These are phyloP conservation scores for Orestias chungarensis DNA, from an alignment of 2,797 vertebrate species.

Conservation along the genomic window DNA sequence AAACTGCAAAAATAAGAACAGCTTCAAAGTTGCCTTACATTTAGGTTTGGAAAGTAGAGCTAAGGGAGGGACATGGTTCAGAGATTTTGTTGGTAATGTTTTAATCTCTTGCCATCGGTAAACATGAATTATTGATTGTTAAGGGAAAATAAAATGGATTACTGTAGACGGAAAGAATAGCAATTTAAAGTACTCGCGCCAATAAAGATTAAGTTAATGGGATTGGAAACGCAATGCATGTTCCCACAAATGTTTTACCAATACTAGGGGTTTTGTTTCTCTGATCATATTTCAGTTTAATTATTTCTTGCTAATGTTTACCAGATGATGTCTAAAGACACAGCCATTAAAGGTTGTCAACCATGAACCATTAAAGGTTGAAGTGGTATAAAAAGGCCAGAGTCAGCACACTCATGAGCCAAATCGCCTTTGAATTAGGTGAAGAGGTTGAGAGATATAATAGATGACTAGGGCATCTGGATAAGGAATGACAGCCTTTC, in stretches of 20 bases:
- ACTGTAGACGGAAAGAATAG: constrained; percentile 6
- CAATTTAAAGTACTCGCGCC: neutral
- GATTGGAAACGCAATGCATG: constrained; percentile 2
- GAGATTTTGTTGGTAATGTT: constrained; percentile 10
- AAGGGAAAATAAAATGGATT: neutral
- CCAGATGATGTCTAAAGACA: constrained; percentile 17
- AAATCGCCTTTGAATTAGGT: neutral
- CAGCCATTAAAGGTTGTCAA: no score
- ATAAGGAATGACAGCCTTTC: constrained; percentile 35
- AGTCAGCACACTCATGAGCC: neutral
- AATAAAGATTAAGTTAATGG: neutral
- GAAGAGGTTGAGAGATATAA: constrained; percentile 26
- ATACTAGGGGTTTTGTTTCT: no score
- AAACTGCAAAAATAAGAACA: constrained; percentile 2
- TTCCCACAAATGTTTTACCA: constrained; percentile 10
- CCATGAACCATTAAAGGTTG: neutral
- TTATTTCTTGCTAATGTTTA: neutral
- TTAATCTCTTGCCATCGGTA: constrained; percentile 18
- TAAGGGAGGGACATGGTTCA: neutral
- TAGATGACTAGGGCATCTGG: constrained; percentile 24
- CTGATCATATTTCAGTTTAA: neutral
- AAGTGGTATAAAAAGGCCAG: neutral
- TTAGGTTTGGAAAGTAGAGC: neutral
- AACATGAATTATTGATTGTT: constrained; percentile 33
- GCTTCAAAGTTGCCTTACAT: constrained; percentile 3